These are phyloP conservation scores for Dendronephthya gigantea DNA, from an alignment of 64 coral and sea anemone genomes.

Conservation along the genomic window DNA sequence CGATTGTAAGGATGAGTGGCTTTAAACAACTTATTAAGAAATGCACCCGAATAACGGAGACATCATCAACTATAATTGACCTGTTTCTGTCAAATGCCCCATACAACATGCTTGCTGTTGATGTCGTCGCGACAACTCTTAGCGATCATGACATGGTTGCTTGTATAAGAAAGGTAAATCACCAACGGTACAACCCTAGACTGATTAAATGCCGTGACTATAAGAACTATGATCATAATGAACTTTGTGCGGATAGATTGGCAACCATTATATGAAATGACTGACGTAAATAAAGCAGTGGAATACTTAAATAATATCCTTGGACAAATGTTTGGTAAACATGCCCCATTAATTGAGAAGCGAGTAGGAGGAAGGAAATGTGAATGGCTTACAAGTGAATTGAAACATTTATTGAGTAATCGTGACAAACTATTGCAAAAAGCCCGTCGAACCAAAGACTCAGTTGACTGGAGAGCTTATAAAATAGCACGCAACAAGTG, in stretches of 20 bases:
- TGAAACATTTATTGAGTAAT: background rate
- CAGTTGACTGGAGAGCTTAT: background rate
- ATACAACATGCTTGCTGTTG: background rate
- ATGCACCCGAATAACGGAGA: background rate
- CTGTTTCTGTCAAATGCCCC: background rate
- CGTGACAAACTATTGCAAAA: background rate
- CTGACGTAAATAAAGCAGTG: background rate
- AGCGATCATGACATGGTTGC: conserved; percentile 3
- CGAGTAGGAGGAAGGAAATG: background rate
- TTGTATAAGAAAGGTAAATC: background rate
- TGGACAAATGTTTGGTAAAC: background rate
- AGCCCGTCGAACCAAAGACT: background rate
- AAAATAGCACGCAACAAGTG: background rate
- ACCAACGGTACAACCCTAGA: background rate
- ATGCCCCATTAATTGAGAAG: background rate
- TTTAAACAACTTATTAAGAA: background rate
- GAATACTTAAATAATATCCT: background rate
- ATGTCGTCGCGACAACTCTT: background rate
- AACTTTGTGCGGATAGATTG: background rate
- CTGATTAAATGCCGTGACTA: background rate
- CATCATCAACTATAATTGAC: background rate
- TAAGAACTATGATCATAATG: background rate
- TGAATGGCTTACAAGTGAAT: background rate
- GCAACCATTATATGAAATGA: background rate
- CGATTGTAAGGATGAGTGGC: background rate